Base-by-base conservation (phyloP, 2,888 invertebrate genomes). In the Diaphora mendica region DNA sequence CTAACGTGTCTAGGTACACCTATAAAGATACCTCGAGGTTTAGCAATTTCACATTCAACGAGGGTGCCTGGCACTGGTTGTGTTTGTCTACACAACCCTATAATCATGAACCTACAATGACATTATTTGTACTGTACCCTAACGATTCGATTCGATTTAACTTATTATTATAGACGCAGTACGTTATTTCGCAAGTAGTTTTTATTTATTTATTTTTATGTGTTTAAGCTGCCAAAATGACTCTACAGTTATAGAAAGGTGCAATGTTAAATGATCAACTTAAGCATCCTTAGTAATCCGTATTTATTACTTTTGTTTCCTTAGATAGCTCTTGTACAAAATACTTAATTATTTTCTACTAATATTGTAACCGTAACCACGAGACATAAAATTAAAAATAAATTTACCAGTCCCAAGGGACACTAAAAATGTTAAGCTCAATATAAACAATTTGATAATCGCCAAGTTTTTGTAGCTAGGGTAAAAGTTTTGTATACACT, bases 41-140 rank as follows among this genome's bases (percentile, higher is more conserved):
- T 80, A 82, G 77, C 81, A 77, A 81, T 84, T 86, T 79, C 77
- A 78, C 71, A 70, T 71, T 75, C 74, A 78, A 81, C 75, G 77
- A 72, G 79, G 77, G 85, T 90, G 84, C 84, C 88, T 87, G 86
- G 84, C 84, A 82, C 87, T 80, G 82, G 76, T 79, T 76, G 82
- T 80, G 75, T 65, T 67, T 26, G n/a, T 33, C 30, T 30, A 51
- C 33, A 68, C 51, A 68, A 33, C 9, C 30, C 68, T 68, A 51
- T n/a, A 33, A 51, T 51, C 30, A 62, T 30, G 7, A 7, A 62
- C 35, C 35, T 35, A 35, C 30, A 62, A 62, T 30, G 26, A 62
- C 62, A 17, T 62, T 62, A 62, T 62, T 62, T 62, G 62, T 62
- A 59, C 15, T 48, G 48, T 48, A 7, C 20, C 20, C 23, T 23